A percentile compares a stretch with the other conserved stretches of the same genome.
Conservation (phyloP, 2,888 invertebrate species). For the Heliconius ethilla region DNA sequence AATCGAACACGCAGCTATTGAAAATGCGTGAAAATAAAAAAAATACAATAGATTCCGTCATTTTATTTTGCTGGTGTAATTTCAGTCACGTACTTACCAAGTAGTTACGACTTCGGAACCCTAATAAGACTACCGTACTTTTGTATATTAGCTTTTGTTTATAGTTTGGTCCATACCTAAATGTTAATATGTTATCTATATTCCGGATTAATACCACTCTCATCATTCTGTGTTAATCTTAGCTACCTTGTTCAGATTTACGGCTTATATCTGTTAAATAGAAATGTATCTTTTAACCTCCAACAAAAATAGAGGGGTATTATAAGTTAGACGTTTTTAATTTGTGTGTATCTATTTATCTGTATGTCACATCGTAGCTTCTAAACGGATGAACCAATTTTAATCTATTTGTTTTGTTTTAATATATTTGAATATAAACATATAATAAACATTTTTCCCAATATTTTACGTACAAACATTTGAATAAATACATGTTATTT, state of each 20-base stretch:
- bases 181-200: conserved; percentile 8
- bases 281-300: neutral
- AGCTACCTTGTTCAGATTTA: neutral
- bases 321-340: neutral
- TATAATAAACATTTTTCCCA: too few species aligned
- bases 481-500: too few species aligned
- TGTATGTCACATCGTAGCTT: too few species aligned
- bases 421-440: too few species aligned
- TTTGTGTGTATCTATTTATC: neutral
- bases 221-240: neutral
- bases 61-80: conserved; percentile 19
- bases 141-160: conserved; percentile 31
- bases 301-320: neutral
- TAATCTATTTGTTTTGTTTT: too few species aligned
- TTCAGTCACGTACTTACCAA: conserved; percentile 46
- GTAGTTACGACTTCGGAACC: conserved; percentile 36
- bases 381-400: too few species aligned
- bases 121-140: conserved; percentile 29
- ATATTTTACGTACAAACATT: neutral
- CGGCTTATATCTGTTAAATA: neutral
- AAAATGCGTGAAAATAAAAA: neutral
- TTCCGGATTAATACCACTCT: neutral
- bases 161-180: conserved; percentile 16
- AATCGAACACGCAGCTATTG: neutral
- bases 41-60: neutral